Evolutionary conservation across 2,113 vertebrate genomes (phyloP), one percentile per base, ranked within the genome.

Genomic region (Prionailurus viverrinus): DNA sequence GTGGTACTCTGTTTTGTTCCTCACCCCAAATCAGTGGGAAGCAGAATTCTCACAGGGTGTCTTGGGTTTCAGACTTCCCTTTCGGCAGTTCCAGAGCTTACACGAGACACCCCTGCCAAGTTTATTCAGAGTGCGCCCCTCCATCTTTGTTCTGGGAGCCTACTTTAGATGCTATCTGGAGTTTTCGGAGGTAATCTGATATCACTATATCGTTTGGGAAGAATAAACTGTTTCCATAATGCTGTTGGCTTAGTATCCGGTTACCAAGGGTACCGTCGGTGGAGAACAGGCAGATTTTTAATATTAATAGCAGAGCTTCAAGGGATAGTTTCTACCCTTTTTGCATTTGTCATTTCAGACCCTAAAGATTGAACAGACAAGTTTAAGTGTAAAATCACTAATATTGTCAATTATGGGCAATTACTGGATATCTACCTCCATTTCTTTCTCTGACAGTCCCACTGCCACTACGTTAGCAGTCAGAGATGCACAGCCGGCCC

Each of bases 301-400:
- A 48, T 97, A 95, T 88, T 84, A 96, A 76, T 29, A 66, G 39
- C 92, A 76, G 58, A 93, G 76, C 55, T 94, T 96, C 61, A 90
- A 82, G 31, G 39, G 95, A 91, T 96, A 91, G 5, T 97, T 97
- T 96, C n/a, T 92, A 89, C 29, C 14, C 88, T 86, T 76, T 90
- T 65, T 31, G 5, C 76, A 33, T 91, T 51, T 87, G 12, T 95
- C 63, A 69, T 81, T 96, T 41, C 78, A 63, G 53, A 23, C 5
- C 55, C 21, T 85, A 48, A 97, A 97, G 48, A 79, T 23, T 83
- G 31, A 81, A 90, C 68, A 96, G 84, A 93, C 21, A 97, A 76
- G 41, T 66, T 97, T 96, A 97, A 97, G 84, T 89, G 89, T 92
- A 85, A 95, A 98, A 97, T 98, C 68, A 90, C 71, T 33, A 31